phyloP scores from a whole-genome alignment of 2,888 invertebrate genomes.

The Idaea straminata region DNA sequence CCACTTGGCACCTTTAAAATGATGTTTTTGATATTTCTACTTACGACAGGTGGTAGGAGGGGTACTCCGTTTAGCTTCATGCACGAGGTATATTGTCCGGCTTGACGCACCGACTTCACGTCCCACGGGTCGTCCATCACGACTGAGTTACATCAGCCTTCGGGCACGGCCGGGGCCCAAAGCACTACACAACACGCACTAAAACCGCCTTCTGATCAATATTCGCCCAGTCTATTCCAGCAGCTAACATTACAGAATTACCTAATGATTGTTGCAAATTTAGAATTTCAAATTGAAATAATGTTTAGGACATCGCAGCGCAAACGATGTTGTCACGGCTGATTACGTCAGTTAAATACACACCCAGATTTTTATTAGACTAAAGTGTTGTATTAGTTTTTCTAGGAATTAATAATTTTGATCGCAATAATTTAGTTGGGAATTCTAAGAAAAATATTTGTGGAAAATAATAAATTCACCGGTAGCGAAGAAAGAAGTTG shows the following conservation, averaged over 20 bases:
- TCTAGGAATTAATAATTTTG: neutral
- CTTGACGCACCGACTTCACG: constrained; percentile 65
- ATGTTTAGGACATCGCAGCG: constrained; percentile 44
- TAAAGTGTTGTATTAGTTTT: neutral
- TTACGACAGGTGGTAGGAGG: constrained; percentile 88
- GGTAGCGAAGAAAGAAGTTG: neutral
- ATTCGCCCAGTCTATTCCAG: constrained; percentile 18
- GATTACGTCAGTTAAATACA: constrained; percentile 67
- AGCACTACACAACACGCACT: constrained; percentile 2
- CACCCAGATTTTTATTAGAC: constrained; percentile 7
- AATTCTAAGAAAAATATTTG: neutral
- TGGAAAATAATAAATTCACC: neutral
- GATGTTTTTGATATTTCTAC: constrained; percentile 35
- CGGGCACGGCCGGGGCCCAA: constrained; percentile 7
- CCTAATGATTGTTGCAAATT: constrained; percentile 15
- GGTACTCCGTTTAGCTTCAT: constrained; percentile 87
- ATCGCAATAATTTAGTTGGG: neutral
- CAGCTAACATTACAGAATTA: constrained; percentile 5
- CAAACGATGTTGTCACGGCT: constrained; percentile 63
- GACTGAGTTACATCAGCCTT: constrained; percentile 29
- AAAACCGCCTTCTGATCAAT: constrained; percentile 17
- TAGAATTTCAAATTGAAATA: constrained; percentile 41
- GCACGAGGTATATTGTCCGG: constrained; percentile 81
- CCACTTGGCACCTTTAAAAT: neutral
- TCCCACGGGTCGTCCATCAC: constrained; percentile 75